Evolutionary conservation across 2,113 vertebrate species (phyloP).

Genomic region (Chaetops frenatus): DNA sequence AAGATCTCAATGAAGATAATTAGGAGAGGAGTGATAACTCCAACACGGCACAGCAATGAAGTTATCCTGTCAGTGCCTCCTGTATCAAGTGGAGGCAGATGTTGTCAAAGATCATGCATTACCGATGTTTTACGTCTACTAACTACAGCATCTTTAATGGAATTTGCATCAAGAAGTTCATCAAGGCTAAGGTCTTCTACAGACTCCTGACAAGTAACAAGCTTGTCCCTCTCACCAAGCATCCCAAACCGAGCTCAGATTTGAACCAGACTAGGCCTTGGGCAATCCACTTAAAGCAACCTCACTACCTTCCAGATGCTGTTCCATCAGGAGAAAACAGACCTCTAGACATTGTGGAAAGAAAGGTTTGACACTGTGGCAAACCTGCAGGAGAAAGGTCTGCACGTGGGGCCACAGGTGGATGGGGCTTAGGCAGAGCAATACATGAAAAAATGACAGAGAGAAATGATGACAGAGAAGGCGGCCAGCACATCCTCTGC

Average conservation of each 20-base stretch:
- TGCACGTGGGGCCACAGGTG: rapidly evolving
- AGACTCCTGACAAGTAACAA: not conserved
- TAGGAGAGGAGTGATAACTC: not conserved
- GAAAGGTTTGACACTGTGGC: not conserved
- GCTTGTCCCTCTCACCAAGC: not conserved
- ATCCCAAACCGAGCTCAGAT: not conserved
- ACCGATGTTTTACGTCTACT: not conserved
- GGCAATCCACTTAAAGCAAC: not conserved
- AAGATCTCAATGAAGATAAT: not conserved
- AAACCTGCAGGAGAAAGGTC: not conserved
- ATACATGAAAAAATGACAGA: not conserved
- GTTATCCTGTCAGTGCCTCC: not conserved
- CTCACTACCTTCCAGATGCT: not conserved
- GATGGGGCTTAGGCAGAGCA: not conserved
- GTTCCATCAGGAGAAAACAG: not conserved
- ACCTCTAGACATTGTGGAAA: not conserved
- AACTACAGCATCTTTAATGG: not conserved
- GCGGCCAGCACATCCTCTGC: not conserved
- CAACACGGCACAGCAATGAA: not conserved
- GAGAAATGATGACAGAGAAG: not conserved
- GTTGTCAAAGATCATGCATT: not conserved
- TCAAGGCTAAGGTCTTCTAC: not conserved
- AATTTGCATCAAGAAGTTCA: not conserved
- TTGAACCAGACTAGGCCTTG: not conserved
- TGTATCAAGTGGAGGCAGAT: not conserved